Evolutionary conservation across 2,888 invertebrate species (phyloP).

Genomic region (Cryptophagus acutangulus): DNA sequence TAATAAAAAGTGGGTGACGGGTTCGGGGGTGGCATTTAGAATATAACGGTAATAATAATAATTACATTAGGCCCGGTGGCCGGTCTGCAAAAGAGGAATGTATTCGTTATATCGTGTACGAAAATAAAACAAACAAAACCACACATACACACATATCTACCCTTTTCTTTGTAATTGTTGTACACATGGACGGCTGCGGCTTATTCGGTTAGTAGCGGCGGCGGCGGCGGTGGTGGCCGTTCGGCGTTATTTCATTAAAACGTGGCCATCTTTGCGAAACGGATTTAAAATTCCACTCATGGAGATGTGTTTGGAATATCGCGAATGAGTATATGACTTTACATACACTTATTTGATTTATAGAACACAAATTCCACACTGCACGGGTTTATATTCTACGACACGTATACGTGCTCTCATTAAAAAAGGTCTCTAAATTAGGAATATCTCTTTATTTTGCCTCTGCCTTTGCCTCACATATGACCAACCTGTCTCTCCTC

Average conservation of each 20-base stretch:
- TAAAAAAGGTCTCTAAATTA: conserved; percentile 26
- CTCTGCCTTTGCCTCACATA: too few species aligned
- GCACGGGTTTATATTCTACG: conserved; percentile 7
- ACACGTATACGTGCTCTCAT: conserved; percentile 26
- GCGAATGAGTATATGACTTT: conserved; percentile 41
- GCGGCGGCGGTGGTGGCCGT: conserved; percentile 28
- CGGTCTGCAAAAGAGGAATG: conserved; percentile 10
- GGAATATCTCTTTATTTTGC: conserved; percentile 18
- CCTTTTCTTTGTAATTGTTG: conserved; percentile 37
- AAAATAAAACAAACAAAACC: conserved; percentile 28
- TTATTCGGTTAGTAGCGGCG: conserved; percentile 39
- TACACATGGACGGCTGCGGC: conserved; percentile 35
- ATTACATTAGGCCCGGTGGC: conserved; percentile 26
- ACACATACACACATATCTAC: conserved; percentile 21
- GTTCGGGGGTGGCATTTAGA: conserved; percentile 4
- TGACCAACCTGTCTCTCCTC: too few species aligned
- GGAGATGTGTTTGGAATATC: conserved; percentile 45
- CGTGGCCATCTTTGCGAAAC: conserved; percentile 46
- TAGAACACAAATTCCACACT: conserved; percentile 34
- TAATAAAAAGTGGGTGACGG: conserved; percentile 21
- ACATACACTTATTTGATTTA: conserved; percentile 48
- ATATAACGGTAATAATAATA: conserved; percentile 23
- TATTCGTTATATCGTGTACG: conserved; percentile 22
- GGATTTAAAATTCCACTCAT: conserved; percentile 46
- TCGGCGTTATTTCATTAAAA: conserved; percentile 44